A percentile compares a stretch with the other conserved stretches of the same genome.
Conservation (phyloP, 2,888 invertebrate genomes). For the Microctonus aethiopoides region DNA sequence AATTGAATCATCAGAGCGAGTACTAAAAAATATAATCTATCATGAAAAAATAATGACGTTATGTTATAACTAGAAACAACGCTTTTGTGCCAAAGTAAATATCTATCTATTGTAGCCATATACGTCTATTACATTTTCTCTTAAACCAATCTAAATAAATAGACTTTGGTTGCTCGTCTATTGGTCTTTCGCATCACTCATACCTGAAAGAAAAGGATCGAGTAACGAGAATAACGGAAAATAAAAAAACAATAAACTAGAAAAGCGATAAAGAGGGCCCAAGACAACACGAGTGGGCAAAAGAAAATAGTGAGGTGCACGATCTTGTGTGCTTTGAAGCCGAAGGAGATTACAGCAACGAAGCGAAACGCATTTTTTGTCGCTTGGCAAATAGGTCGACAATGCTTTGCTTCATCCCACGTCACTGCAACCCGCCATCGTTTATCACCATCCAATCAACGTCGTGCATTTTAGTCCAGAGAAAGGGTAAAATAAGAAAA, state of each 20-base stretch:
- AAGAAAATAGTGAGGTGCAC: conserved; percentile 1
- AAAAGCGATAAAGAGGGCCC: conserved; percentile 7
- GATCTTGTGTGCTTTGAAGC: conserved; percentile 35
- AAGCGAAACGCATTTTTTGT: conserved; percentile 29
- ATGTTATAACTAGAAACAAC: too few species aligned
- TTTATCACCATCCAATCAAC: conserved; percentile 64
- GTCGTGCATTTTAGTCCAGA: conserved; percentile 38
- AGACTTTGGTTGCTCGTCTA: too few species aligned
- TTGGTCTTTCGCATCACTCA: too few species aligned
- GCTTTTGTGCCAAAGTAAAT: too few species aligned
- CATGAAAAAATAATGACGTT: too few species aligned
- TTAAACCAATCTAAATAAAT: too few species aligned
- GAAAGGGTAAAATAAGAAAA: conserved; percentile 33
- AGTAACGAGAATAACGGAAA: background rate
- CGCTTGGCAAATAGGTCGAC: conserved; percentile 48
- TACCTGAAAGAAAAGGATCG: background rate
- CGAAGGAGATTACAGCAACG: conserved; percentile 34
- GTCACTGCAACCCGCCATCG: conserved; percentile 46
- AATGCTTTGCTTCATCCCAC: conserved; percentile 56
- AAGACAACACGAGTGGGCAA: conserved; percentile 15
- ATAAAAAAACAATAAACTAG: conserved; percentile 12
- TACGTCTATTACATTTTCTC: too few species aligned
- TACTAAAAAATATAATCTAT: too few species aligned
- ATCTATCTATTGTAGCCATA: too few species aligned
- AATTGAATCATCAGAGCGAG: too few species aligned